Conservation (phyloP, 2,113 vertebrate species). For the Actenoides hombroni region DNA sequence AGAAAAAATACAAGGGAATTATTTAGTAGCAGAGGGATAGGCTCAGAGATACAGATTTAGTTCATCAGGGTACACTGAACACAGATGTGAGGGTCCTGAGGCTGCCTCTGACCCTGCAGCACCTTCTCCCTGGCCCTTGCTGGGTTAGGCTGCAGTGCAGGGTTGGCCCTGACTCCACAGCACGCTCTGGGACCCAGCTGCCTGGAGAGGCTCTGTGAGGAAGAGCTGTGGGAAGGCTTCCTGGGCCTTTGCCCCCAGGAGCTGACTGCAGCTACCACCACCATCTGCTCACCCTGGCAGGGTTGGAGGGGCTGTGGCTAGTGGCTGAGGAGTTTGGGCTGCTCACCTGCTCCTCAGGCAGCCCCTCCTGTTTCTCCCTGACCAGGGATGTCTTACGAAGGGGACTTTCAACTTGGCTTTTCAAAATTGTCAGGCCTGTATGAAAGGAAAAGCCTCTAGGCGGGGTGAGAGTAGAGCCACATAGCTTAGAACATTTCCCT, state of each 20-base stretch:
- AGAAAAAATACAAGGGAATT: background rate
- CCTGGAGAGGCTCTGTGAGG: background rate
- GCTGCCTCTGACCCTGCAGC: background rate
- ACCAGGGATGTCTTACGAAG: background rate
- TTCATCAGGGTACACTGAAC: background rate
- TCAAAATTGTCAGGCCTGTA: background rate
- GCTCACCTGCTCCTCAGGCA: rapidly evolving
- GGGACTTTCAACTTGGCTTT: background rate
- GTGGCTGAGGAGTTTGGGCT: rapidly evolving
- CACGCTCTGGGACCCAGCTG: background rate
- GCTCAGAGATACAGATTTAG: background rate
- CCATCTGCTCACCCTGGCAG: rapidly evolving
- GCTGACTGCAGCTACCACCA: background rate
- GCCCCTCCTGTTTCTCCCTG: background rate
- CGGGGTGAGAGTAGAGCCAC: background rate
- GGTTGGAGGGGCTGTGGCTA: background rate
- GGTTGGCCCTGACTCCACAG: background rate
- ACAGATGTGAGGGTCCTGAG: background rate
- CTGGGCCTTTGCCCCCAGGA: rapidly evolving
- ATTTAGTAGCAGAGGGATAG: background rate
- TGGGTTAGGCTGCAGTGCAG: rapidly evolving
- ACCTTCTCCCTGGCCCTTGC: background rate
- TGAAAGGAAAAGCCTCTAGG: background rate
- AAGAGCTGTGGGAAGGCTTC: background rate
- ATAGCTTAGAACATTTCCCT: background rate